Base-by-base conservation (phyloP, 2,888 invertebrate species). In the Uloborus plumipes region DNA sequence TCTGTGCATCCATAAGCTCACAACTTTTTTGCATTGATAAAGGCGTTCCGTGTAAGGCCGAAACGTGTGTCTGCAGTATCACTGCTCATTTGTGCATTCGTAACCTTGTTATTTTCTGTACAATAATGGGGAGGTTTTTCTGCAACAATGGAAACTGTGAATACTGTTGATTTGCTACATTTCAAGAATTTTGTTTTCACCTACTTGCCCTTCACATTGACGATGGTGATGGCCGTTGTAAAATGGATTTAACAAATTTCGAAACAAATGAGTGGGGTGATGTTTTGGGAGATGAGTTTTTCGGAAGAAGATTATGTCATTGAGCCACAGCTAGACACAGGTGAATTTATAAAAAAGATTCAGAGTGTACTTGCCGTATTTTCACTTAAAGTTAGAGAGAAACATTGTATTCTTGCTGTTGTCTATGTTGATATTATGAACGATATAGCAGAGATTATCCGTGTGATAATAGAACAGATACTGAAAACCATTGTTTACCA, bases 191-290 rank as follows among this genome's bases (percentile, higher is more conserved):
- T 53, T 3, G n/a, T 53, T 53, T 53, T n/a, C 53, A 26, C 4
- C 2, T 26, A 26, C 26, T 2, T 26, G 4, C 26, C 2, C 26
- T 26, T 26, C 26, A 26, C 6, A 2, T 53, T 6, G 53, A 53
- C 6, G 53, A 53, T 53, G 6, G n/a, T 53, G 16, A 53, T 53
- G 2, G 6, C n/a, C 6, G 16, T 53, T 53, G 15, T 53, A 7
- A 53, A 16, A 53, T 53, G 53, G 6, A 53, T n/a, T 2, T 53
- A 1, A n/a, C n/a, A 15, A 53, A 53, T 53, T 53, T 1, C 6
- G 53, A 53, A 53, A 53, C 53, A 53, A n/a, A n/a, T 53, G 53
- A 53, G 53, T 53, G 53, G 53, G n/a, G n/a, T n/a, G n/a, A n/a
- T n/a, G n/a, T n/a, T n/a, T n/a, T n/a, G n/a, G 53, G 3, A 3